These are phyloP conservation scores for Drosophila trapezifrons DNA, from an alignment of 1,140 invertebrate genomes.

Conservation along the genomic window DNA sequence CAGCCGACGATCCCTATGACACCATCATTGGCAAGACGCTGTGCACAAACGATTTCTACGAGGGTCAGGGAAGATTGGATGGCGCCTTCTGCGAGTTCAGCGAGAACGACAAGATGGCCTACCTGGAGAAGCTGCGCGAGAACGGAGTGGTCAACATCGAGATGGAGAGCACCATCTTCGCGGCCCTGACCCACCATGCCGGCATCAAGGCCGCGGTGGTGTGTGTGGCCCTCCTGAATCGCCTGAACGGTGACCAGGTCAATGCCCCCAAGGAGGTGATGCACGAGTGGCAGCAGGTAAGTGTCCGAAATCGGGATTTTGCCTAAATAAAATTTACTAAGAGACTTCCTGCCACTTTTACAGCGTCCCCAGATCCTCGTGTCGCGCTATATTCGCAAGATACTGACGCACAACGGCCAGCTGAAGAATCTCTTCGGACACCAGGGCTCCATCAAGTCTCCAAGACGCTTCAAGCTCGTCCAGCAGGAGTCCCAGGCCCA, in stretches of 20 bases:
- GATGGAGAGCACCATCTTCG: constrained; percentile 96
- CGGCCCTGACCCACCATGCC: constrained; percentile 96
- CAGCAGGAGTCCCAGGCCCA: constrained; percentile 95
- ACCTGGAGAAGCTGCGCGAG: constrained; percentile 90
- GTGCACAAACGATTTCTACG: constrained; percentile 99
- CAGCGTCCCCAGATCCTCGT: constrained; percentile 94
- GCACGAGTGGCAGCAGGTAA: constrained; percentile 93
- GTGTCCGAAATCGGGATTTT: not conserved
- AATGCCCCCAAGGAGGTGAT: constrained; percentile 94
- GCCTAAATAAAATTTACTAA: not conserved
- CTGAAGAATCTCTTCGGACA: constrained; percentile 89
- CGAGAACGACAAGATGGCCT: constrained; percentile 95
- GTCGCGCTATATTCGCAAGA: constrained; percentile 93
- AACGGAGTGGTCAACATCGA: constrained; percentile 97
- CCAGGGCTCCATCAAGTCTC: constrained; percentile 92
- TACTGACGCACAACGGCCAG: constrained; percentile 90
- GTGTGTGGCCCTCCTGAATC: constrained; percentile 96
- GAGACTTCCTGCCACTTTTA: not conserved
- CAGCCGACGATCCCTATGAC: constrained; percentile 92
- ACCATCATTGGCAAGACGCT: constrained; percentile 96
- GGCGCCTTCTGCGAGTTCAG: constrained; percentile 98
- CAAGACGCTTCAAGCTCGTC: constrained; percentile 93
- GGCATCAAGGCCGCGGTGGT: constrained; percentile 96
- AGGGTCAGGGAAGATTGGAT: constrained; percentile 97
- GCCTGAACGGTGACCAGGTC: constrained; percentile 97